These are phyloP conservation scores for Crotalus tigris DNA, from an alignment of 2,113 vertebrate genomes.

Conservation along the genomic window DNA sequence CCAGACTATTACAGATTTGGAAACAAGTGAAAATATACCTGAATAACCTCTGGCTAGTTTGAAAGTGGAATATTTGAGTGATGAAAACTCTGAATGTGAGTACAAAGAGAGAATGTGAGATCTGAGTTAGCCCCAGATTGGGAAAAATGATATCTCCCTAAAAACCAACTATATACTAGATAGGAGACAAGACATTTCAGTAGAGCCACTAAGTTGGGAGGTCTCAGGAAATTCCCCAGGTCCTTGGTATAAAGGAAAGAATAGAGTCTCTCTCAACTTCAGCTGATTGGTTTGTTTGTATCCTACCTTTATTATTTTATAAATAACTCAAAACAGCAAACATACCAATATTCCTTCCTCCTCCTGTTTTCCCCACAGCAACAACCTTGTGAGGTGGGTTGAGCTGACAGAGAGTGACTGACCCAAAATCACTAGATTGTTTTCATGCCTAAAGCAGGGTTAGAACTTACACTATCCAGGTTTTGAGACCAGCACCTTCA, in stretches of 20 bases:
- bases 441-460: neutral
- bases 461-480: neutral
- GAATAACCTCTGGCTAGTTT: neutral
- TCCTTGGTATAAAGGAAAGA: neutral
- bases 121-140: neutral
- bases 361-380: neutral
- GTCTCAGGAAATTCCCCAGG: neutral
- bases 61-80: neutral
- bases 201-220: neutral
- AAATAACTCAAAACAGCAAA: neutral
- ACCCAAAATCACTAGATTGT: neutral
- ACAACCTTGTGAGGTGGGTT: neutral
- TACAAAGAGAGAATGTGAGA: neutral
- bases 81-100: neutral
- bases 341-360: neutral
- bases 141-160: neutral
- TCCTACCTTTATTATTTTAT: neutral
- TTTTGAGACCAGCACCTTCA: neutral
- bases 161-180: neutral
- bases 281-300: neutral
- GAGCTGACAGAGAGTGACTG: neutral
- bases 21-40: neutral
- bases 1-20: neutral
- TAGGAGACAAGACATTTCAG: neutral
- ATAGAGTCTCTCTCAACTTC: neutral